These are phyloP conservation scores for Polyommatus iphigenia DNA, from an alignment of 2,888 invertebrate species.

Conservation along the genomic window DNA sequence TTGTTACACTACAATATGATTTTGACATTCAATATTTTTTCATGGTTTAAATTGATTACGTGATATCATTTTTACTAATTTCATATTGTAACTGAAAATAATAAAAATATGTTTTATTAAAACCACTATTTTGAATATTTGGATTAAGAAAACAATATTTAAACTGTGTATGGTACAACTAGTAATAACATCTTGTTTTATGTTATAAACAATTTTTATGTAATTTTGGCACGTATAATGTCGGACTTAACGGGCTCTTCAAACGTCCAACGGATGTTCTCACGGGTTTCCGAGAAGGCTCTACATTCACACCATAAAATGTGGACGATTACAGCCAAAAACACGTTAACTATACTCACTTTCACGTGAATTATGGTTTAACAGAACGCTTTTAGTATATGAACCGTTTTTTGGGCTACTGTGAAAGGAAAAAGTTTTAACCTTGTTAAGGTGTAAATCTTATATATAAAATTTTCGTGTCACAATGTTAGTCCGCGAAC, in stretches of 20 bases:
- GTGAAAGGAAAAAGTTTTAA: not conserved
- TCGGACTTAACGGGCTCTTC: not conserved
- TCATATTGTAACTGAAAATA: too few relatives aligned
- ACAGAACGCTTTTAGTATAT: not conserved
- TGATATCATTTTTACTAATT: too few relatives aligned
- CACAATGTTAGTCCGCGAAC: too few relatives aligned
- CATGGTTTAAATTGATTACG: too few relatives aligned
- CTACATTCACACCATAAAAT: slow-evolving; percentile 50
- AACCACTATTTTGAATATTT: too few relatives aligned
- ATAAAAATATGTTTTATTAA: too few relatives aligned
- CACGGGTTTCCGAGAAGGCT: slow-evolving; percentile 35
- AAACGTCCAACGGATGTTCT: not conserved
- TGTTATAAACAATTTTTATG: not conserved
- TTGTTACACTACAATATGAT: too few relatives aligned
- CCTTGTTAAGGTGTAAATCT: too few relatives aligned
- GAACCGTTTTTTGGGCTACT: slow-evolving; percentile 2
- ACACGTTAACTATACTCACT: slow-evolving; percentile 16
- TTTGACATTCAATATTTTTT: too few relatives aligned
- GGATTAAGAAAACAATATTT: too few relatives aligned
- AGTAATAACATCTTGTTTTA: not conserved
- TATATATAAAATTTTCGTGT: too few relatives aligned
- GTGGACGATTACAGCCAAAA: slow-evolving; percentile 42
- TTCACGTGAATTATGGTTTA: slow-evolving; percentile 19
- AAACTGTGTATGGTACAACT: not conserved
- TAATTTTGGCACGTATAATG: not conserved